phyloP scores from a whole-genome alignment of 2,888 invertebrate genomes.

The Lochmaea crataegi region DNA sequence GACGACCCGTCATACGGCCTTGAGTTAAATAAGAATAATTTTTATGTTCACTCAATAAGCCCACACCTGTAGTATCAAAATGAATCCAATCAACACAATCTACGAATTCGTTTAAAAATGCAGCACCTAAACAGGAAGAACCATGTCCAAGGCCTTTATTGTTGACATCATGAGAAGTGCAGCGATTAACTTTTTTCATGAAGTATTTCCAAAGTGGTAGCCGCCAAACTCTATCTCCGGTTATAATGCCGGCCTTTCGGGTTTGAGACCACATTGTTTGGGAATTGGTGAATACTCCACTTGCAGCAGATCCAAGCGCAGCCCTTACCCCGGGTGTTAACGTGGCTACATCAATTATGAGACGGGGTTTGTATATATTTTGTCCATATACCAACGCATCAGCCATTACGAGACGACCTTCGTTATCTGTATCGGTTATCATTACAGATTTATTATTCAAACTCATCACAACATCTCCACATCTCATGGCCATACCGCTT shows the following conservation, averaged over 20 bases:
- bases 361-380: constrained; percentile 68
- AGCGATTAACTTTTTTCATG: constrained; percentile 64
- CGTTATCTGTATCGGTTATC: constrained; percentile 73
- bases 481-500: constrained; percentile 71
- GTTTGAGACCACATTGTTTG: constrained; percentile 67
- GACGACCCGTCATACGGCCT: constrained; percentile 68
- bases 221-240: constrained; percentile 74
- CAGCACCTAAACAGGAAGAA: constrained; percentile 61
- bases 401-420: constrained; percentile 62
- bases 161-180: constrained; percentile 60
- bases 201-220: constrained; percentile 72
- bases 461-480: constrained; percentile 65
- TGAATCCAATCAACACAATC: constrained; percentile 71
- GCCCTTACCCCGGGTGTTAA: constrained; percentile 71
- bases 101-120: constrained; percentile 68
- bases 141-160: constrained; percentile 62
- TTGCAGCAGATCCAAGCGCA: constrained; percentile 68
- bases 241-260: constrained; percentile 67
- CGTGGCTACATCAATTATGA: constrained; percentile 78
- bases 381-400: constrained; percentile 64
- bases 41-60: constrained; percentile 67
- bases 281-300: constrained; percentile 70
- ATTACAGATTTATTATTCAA: constrained; percentile 73
- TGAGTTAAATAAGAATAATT: constrained; percentile 68
- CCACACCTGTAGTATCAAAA: constrained; percentile 71